phyloP scores from a whole-genome alignment of 2,797 vertebrate species.

The Channa striata region DNA sequence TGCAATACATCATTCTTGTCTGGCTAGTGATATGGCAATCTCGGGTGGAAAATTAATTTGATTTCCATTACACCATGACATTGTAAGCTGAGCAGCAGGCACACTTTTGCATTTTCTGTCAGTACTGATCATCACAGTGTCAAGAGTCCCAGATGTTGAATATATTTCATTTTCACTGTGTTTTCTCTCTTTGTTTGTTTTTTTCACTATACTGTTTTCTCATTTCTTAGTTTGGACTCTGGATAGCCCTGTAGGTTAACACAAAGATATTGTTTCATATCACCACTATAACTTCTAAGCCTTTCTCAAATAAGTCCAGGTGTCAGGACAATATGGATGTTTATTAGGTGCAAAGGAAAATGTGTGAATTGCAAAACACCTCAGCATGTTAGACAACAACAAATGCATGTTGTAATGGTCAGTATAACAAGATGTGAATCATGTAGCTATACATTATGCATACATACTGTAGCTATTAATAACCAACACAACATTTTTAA shows the following conservation, averaged over 20 bases:
- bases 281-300: background rate
- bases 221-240: constrained; percentile 1
- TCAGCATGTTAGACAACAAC: background rate
- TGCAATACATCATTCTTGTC: constrained; percentile 85
- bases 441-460: background rate
- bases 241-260: background rate
- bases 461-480: background rate
- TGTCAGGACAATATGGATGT: background rate
- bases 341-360: constrained; percentile 7
- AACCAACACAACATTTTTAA: background rate
- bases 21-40: constrained; percentile 77
- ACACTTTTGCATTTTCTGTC: constrained; percentile 57
- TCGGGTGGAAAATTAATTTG: constrained; percentile 82
- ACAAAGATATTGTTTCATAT: background rate
- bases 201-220: constrained; percentile 6
- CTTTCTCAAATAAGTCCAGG: background rate
- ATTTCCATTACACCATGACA: constrained; percentile 80
- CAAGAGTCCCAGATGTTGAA: constrained; percentile 38
- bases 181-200: constrained; percentile 22
- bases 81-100: constrained; percentile 76
- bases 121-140: constrained; percentile 60
- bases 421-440: background rate
- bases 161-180: constrained; percentile 11
- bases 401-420: background rate
- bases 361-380: background rate